Percentiles rank a stretch among this genome's conserved stretches.
These are phyloP conservation scores for Tachuris rubrigastra DNA, from an alignment of 2,113 vertebrate genomes.

Conservation along the genomic window DNA sequence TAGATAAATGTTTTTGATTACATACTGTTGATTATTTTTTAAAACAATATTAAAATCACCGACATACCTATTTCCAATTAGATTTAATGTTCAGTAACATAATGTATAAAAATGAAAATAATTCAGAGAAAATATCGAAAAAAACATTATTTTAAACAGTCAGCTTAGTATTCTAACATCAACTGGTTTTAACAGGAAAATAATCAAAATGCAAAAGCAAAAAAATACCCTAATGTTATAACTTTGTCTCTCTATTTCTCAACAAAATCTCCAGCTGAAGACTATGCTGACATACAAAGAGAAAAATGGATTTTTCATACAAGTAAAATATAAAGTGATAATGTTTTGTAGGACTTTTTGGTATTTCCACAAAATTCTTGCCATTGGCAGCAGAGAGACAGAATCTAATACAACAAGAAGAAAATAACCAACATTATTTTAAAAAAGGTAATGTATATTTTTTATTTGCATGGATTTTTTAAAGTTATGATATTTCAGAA, in stretches of 20 bases:
- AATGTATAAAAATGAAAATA: slow-evolving; percentile 18
- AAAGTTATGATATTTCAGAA: background rate
- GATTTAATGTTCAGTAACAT: background rate
- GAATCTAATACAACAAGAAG: background rate
- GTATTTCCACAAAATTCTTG: background rate
- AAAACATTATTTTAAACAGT: background rate
- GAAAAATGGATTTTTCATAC: slow-evolving; percentile 12
- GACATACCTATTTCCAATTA: background rate
- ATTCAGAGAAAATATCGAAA: slow-evolving; percentile 28
- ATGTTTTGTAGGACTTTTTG: slow-evolving; percentile 9
- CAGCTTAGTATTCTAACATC: slow-evolving; percentile 23
- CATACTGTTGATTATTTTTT: background rate
- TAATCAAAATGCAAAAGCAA: background rate
- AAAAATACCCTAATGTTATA: background rate
- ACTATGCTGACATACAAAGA: background rate
- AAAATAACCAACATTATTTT: background rate
- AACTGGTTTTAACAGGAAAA: background rate
- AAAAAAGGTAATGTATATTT: background rate
- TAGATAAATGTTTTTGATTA: background rate
- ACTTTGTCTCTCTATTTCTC: too few species aligned
- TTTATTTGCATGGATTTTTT: background rate
- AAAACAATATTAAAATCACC: background rate
- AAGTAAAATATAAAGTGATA: slow-evolving; percentile 10
- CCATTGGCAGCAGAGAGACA: background rate
- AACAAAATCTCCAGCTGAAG: too few species aligned